Evolutionary conservation across 2,888 invertebrate species (phyloP), one percentile per base, ranked within the genome.

Genomic region (Thereva nobilitata): DNA sequence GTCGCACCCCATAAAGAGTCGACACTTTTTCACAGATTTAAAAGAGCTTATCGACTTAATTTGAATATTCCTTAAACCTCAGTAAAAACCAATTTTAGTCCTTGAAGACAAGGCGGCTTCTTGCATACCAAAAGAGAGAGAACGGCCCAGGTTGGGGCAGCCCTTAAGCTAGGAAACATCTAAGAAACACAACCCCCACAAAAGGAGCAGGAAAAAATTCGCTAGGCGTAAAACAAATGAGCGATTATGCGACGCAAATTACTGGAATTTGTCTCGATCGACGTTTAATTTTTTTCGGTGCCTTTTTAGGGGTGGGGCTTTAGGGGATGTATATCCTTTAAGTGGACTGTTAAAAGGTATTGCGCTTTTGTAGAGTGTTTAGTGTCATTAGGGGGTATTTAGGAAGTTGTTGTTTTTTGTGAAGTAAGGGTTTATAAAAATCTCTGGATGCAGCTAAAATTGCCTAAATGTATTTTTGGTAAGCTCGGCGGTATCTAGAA

Each of bases 11-110:
- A 70, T 66, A 70, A 72, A 72, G 70, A 70, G 71, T 69, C 75
- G 72, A 73, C 76, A 73, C 74, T 76, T 78, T 76, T 77, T 77
- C 74, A 76, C 77, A 76, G 79, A 79, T 78, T 79, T 78, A 73
- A 23, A 78, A 78, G 75, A 76, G 79, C 78, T 79, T 79, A 79
- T 79, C 79, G 74, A 75, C 76, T 78, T 78, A 75, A 76, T 78
- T 78, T 79, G 75, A 78, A 77, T 78, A 77, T 76, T 70, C 72
- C 70, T 67, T 69, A 69, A 69, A 69, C 66, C 69, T 64, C 67
- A 69, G 67, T 69, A 69, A 67, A 23, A 67, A 67, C 69, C 67
- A 67, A 69, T 67, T 69, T 69, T 67, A 69, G 67, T 50, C 65
- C 63, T 65, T 61, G 54, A 65, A 53, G 63, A 69, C 56, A 59